These are phyloP conservation scores for Capromys pilorides DNA, from an alignment of 2,797 vertebrate genomes.

Conservation along the genomic window DNA sequence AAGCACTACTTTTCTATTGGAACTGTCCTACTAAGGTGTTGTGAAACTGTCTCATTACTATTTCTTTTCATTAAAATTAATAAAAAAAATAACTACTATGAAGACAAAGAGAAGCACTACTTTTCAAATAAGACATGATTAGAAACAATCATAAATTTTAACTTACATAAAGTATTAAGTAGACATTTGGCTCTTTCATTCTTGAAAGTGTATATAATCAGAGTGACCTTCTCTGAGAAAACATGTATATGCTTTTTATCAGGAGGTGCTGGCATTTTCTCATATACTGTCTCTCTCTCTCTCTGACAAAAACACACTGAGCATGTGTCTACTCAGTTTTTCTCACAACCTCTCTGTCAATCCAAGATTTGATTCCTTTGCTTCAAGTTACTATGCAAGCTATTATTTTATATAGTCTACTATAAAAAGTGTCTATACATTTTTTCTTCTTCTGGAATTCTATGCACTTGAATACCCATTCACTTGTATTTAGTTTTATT, in stretches of 20 bases:
- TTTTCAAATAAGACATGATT: conserved; percentile 37
- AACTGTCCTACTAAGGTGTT: too few relatives aligned
- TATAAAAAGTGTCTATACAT: background rate
- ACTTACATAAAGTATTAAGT: background rate
- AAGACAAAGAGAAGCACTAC: background rate
- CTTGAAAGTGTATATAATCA: background rate
- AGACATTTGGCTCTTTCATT: conserved; percentile 38
- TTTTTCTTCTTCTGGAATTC: conserved; percentile 8
- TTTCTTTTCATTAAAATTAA: too few relatives aligned
- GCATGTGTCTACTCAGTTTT: background rate
- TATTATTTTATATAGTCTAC: background rate
- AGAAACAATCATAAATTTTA: background rate
- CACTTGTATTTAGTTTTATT: conserved; percentile 20
- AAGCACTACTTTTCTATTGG: background rate
- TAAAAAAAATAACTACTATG: too few relatives aligned
- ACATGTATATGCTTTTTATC: conserved; percentile 7
- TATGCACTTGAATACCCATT: background rate
- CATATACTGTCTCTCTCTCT: background rate
- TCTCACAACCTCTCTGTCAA: background rate
- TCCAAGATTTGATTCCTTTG: conserved; percentile 29
- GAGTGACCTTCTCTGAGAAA: background rate
- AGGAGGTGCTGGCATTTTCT: background rate
- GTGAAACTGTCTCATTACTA: too few relatives aligned
- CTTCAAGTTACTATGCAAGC: conserved; percentile 24
- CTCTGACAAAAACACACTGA: background rate